These are phyloP conservation scores for Drosophila monieri DNA, from an alignment of 2,888 invertebrate species.

Conservation along the genomic window DNA sequence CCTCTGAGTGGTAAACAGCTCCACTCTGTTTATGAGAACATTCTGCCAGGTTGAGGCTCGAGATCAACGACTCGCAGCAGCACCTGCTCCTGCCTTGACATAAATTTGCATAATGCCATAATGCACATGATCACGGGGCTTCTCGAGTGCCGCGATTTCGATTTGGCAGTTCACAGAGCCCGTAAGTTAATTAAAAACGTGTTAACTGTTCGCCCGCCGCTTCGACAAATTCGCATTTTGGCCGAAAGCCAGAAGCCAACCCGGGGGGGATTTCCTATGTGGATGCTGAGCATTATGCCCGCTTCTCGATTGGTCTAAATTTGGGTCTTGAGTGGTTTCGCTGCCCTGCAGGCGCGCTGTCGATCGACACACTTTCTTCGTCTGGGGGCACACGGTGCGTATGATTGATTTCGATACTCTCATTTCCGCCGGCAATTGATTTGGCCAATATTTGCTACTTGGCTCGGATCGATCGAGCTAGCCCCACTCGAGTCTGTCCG, in stretches of 20 bases:
- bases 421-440: slow-evolving; percentile 41
- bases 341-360: slow-evolving; percentile 25
- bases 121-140: slow-evolving; percentile 14
- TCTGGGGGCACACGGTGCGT: slow-evolving; percentile 51
- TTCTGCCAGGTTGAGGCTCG: slow-evolving; percentile 20
- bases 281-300: slow-evolving; percentile 21
- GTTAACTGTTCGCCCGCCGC: slow-evolving; percentile 32
- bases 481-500: slow-evolving; percentile 31
- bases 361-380: slow-evolving; percentile 50
- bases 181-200: slow-evolving; percentile 66
- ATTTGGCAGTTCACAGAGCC: slow-evolving; percentile 48
- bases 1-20: slow-evolving; percentile 4
- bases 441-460: slow-evolving; percentile 29
- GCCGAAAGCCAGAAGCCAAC: slow-evolving; percentile 50
- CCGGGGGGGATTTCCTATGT: slow-evolving; percentile 67
- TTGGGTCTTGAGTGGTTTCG: slow-evolving; percentile 43
- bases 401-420: slow-evolving; percentile 63
- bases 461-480: slow-evolving; percentile 11
- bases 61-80: slow-evolving; percentile 48
- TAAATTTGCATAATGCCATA: slow-evolving; percentile 44
- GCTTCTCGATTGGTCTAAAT: slow-evolving; percentile 36
- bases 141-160: slow-evolving; percentile 31
- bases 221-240: slow-evolving; percentile 37
- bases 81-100: slow-evolving; percentile 53
- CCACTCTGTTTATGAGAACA: slow-evolving; percentile 22